These are phyloP conservation scores for Chaitophorus viminalis DNA, from an alignment of 2,888 invertebrate species.

Conservation along the genomic window DNA sequence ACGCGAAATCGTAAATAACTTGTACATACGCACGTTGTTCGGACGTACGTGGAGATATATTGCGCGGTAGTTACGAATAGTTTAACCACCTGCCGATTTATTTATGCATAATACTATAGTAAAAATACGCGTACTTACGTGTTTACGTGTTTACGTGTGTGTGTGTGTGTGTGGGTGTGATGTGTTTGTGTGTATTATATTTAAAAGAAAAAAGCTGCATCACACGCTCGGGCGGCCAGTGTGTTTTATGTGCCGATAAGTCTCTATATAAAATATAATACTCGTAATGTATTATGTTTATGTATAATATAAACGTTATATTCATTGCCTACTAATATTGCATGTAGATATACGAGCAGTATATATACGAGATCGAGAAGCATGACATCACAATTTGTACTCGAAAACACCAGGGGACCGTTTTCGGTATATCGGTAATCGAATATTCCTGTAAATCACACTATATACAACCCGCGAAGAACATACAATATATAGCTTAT, in stretches of 20 bases:
- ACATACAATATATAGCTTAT: too few relatives aligned
- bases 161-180: background rate
- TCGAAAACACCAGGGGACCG: slow-evolving; percentile 35
- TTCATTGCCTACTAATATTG: too few relatives aligned
- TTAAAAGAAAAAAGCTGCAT: background rate
- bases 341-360: too few relatives aligned
- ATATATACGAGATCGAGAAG: slow-evolving; percentile 35
- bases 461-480: background rate
- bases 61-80: slow-evolving; percentile 58
- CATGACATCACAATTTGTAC: slow-evolving; percentile 45
- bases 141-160: background rate
- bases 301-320: background rate
- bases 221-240: background rate
- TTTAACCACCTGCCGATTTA: slow-evolving; percentile 54
- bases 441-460: background rate
- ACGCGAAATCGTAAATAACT: slow-evolving; percentile 53
- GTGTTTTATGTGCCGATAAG: slow-evolving; percentile 39
- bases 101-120: background rate
- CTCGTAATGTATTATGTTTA: background rate
- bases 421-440: background rate
- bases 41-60: slow-evolving; percentile 12
- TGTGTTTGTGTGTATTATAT: background rate
- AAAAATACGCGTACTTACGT: background rate
- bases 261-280: background rate
- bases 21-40: background rate